These are phyloP conservation scores for Pherbina coryleti DNA, from an alignment of 2,888 invertebrate species.

Conservation along the genomic window DNA sequence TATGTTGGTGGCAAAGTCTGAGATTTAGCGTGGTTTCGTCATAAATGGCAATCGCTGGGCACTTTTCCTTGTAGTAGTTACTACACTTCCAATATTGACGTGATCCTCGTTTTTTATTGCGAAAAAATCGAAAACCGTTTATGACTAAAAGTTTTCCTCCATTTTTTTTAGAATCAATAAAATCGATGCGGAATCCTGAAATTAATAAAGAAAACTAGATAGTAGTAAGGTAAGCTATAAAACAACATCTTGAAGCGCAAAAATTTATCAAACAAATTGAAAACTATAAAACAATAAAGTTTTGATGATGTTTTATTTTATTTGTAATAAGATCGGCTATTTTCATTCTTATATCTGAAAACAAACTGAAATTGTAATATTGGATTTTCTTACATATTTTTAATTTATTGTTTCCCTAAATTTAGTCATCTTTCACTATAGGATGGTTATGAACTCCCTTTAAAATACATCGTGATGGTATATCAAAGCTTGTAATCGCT, in stretches of 20 bases:
- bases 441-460: constrained; percentile 69
- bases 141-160: constrained; percentile 69
- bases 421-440: constrained; percentile 52
- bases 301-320: constrained; percentile 1
- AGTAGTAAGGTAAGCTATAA: neutral
- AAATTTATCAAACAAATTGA: neutral
- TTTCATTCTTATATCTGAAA: constrained; percentile 4
- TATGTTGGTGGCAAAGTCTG: constrained; percentile 67
- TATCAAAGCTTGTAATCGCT: constrained; percentile 63
- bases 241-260: neutral
- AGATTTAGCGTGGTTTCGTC: constrained; percentile 66
- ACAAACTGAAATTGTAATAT: neutral
- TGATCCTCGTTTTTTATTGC: constrained; percentile 68
- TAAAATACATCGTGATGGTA: constrained; percentile 58
- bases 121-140: constrained; percentile 69
- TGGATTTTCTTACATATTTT: constrained; percentile 2
- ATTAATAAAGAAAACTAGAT: constrained; percentile 35
- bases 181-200: constrained; percentile 67
- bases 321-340: neutral
- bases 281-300: constrained; percentile 21
- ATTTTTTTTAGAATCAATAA: constrained; percentile 69
- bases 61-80: constrained; percentile 69
- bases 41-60: constrained; percentile 69
- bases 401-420: neutral
- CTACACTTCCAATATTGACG: constrained; percentile 70